Evolutionary conservation across 2,797 vertebrate species (phyloP).

Genomic region (Sebastes itinus): DNA sequence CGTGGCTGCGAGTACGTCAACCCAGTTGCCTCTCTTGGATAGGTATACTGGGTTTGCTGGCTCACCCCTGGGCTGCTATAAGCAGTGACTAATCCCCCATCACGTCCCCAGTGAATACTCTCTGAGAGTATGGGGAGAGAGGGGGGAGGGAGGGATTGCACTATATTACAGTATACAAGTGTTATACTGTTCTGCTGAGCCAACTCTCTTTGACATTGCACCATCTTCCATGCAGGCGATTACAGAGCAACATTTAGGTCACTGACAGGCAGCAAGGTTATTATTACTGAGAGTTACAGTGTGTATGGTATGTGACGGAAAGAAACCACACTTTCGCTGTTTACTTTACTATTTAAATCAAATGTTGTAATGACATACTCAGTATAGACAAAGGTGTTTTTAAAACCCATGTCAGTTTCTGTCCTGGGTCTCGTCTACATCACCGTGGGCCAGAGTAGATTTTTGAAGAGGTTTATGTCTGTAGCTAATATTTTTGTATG

Average conservation of each 20-base stretch:
- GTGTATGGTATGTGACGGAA: not conserved
- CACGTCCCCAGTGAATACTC: slow-evolving; percentile 53
- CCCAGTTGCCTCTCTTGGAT: slow-evolving; percentile 50
- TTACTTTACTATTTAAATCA: not conserved
- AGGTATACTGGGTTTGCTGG: slow-evolving; percentile 47
- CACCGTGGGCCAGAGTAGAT: not conserved
- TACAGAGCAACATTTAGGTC: slow-evolving; percentile 56
- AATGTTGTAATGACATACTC: not conserved
- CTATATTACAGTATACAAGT: slow-evolving; percentile 53
- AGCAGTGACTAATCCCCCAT: slow-evolving; percentile 66
- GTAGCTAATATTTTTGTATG: not conserved
- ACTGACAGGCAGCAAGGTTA: slow-evolving; percentile 22
- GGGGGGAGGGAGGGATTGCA: slow-evolving; percentile 2
- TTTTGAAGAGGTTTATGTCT: not conserved
- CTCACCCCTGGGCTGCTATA: slow-evolving; percentile 47
- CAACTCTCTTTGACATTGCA: slow-evolving; percentile 69
- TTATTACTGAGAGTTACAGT: slow-evolving; percentile 2
- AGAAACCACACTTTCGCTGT: not conserved
- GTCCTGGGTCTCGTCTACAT: not conserved
- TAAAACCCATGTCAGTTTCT: not conserved
- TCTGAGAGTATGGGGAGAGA: slow-evolving; percentile 25
- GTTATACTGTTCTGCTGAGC: slow-evolving; percentile 63
- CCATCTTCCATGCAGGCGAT: slow-evolving; percentile 52
- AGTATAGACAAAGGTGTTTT: not conserved
- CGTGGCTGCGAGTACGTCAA: slow-evolving; percentile 23